Percentiles rank a stretch among this genome's conserved stretches.
Conservation (phyloP, 1,140 invertebrate genomes). For the Archivesica marissinica region DNA sequence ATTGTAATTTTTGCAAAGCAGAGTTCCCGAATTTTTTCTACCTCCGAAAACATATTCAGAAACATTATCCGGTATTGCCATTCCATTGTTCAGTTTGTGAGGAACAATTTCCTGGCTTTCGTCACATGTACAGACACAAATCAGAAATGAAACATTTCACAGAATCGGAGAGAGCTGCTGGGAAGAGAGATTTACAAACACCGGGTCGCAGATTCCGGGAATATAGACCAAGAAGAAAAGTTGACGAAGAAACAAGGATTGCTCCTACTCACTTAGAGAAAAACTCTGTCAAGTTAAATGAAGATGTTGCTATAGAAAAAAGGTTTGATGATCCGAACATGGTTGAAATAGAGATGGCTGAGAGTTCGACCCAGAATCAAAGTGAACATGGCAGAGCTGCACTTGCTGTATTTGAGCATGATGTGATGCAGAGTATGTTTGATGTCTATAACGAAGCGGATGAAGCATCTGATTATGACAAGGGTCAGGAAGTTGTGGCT, state of each 20-base stretch:
- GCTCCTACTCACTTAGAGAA: neutral
- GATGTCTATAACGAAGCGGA: neutral
- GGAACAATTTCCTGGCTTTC: neutral
- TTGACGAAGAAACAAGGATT: neutral
- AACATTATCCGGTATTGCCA: neutral
- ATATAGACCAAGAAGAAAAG: neutral
- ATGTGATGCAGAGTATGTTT: neutral
- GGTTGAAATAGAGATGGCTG: conserved; percentile 2
- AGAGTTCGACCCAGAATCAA: neutral
- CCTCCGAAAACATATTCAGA: neutral
- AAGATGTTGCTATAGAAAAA: neutral
- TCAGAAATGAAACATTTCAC: neutral
- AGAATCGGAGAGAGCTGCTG: neutral
- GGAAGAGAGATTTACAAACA: neutral
- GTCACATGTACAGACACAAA: neutral
- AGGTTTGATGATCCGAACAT: neutral
- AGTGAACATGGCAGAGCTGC: neutral
- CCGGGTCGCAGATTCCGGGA: neutral
- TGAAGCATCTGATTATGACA: neutral
- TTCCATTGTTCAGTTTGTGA: neutral
- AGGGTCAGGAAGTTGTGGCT: neutral
- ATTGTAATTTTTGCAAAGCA: neutral
- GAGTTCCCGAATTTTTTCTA: neutral
- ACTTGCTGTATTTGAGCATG: neutral
- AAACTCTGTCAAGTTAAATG: neutral